Base-by-base conservation (phyloP, 2,113 vertebrate genomes). In the Chrysochloris asiatica region DNA sequence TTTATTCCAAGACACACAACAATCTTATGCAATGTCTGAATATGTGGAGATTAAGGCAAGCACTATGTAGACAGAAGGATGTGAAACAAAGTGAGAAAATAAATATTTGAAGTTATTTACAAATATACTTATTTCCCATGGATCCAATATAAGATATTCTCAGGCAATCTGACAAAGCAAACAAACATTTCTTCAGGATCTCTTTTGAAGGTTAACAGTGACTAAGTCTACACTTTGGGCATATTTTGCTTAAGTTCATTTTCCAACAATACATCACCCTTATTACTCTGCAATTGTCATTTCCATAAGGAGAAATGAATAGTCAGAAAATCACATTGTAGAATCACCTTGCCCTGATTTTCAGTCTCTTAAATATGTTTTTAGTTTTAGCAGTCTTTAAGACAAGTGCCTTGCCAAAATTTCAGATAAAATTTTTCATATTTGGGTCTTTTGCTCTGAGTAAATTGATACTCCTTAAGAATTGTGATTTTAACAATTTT, bases 61-160 rank as follows among this genome's bases (percentile, higher is more conserved):
- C n/a, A 71, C 26, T 89, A 86, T 80, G 30, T 52, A 30, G 43
- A 47, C 80, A n/a, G 30, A 30, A 82, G 61, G 17, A 75, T 72
- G 41, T 79, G 17, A 92, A 83, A 72, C 83, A 91, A 88, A 91
- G 10, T 61, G n/a, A 56, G n/a, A 92, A 76, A 85, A 83, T 50
- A 89, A 41, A 67, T 75, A 88, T 82, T 52, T n/a, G 47, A 8
- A 89, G 26, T 12, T 84, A 28, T 88, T 87, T 89, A 50, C 12
- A 89, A 79, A 82, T 69, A 17, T 69, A 56, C 28, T 63, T 87
- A 54, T 75, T 86, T 92, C 14, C 24, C 17, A 26, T 77, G 26
- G 10, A 88, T n/a, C 28, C 28, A 95, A 26, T 38, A 12, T 45
- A 38, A 85, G 8, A 1, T 79, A 77, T 0, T 28, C 7, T 43